Base-by-base conservation (phyloP, 2,888 invertebrate genomes). In the Lycophotia porphyrea region DNA sequence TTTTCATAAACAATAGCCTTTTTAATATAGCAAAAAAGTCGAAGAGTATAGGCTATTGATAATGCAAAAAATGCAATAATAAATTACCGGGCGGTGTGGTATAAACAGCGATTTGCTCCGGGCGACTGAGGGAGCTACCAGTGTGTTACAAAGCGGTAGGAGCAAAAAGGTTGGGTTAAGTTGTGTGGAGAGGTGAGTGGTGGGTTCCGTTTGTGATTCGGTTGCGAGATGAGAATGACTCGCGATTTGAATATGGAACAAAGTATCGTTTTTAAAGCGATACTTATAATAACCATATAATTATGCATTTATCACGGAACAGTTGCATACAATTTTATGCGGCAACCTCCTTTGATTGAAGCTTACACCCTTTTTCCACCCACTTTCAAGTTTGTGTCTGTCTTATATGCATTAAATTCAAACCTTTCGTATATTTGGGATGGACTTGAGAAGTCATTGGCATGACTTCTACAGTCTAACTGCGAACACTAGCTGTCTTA, bases 21-120 rank as follows among this genome's bases (percentile, higher is more conserved):
- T 96, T 95, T 96, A 95, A 95, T 96, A 95, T 94, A 93, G 92
- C 91, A 88, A 95, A 96, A 94, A 94, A 93, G 93, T 93, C 92
- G 87, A 94, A 94, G 93, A 94, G 91, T 91, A 90, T 91, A 91
- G 92, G 95, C 95, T 95, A 96, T 96, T 96, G 96, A 96, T 96
- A 96, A 96, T 96, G 94, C 94, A 96, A 96, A 96, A 96, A 96
- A 96, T 93, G 93, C 94, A 95, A 96, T 95, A 96, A 96, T 96
- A 96, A 96, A 96, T 96, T 95, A 95, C 94, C 91, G 86, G 88
- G 93, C 94, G 94, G 95, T 93, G 93, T 93, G 96, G 94, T 94
- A 95, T 96, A 96, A 95, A 96, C 93, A 93, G 95, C 95, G 96
- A 95, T 96, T 95, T 93, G 96, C 96, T 95, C 83, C 93, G 90